Conservation (phyloP, 1,140 invertebrate genomes). For the Antheraea pernyi region DNA sequence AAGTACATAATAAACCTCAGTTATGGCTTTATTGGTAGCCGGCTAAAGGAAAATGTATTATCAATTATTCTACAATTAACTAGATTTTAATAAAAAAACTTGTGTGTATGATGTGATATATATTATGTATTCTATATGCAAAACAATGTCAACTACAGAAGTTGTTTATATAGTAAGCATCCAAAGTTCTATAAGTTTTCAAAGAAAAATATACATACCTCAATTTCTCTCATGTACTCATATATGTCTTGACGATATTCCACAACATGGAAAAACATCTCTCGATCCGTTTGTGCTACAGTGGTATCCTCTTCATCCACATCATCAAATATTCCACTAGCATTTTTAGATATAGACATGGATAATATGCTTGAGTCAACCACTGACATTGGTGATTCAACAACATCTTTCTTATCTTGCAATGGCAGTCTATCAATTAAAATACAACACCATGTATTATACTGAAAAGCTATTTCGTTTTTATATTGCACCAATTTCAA, state of each 20-base stretch:
- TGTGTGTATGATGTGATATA: neutral
- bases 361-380: conserved; percentile 66
- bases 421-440: conserved; percentile 41
- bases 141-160: too few species aligned
- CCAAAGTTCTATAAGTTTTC: neutral
- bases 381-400: conserved; percentile 72
- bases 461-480: too few species aligned
- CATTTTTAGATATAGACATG: conserved; percentile 69
- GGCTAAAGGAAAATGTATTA: too few species aligned
- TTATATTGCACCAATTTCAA: too few species aligned
- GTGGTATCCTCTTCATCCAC: conserved; percentile 59
- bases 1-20: too few species aligned
- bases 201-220: conserved; percentile 79
- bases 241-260: conserved; percentile 93
- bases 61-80: too few species aligned
- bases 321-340: conserved; percentile 55
- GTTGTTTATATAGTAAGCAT: too few species aligned
- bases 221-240: conserved; percentile 87
- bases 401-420: conserved; percentile 69
- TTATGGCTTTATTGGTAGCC: too few species aligned
- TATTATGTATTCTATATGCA: neutral
- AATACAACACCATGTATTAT: too few species aligned
- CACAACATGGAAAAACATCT: conserved; percentile 83
- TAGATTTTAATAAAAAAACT: too few species aligned
- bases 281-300: conserved; percentile 64